Conservation (phyloP, 2,888 invertebrate species). For the Invenusta paracnida region DNA sequence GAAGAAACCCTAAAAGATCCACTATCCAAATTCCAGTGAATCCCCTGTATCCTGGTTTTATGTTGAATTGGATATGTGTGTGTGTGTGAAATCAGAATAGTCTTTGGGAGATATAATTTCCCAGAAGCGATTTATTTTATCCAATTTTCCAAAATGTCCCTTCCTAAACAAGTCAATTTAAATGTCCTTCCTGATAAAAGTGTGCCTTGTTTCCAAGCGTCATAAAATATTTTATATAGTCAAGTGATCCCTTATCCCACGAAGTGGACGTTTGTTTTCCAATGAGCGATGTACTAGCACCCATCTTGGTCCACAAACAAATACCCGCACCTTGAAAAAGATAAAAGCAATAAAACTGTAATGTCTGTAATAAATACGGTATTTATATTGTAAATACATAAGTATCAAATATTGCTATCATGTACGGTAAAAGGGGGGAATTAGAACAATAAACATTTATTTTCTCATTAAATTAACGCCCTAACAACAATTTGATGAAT, state of each 20-base stretch:
- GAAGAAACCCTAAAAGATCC: no score
- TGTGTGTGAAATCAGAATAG: no score
- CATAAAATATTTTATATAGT: not conserved
- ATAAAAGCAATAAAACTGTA: not conserved
- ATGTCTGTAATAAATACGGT: not conserved
- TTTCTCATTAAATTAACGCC: not conserved
- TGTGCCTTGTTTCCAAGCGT: not conserved
- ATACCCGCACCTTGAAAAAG: conserved; percentile 7
- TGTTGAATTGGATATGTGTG: no score
- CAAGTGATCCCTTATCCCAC: conserved; percentile 15
- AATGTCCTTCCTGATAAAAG: not conserved
- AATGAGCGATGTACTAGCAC: not conserved
- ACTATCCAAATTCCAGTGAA: no score
- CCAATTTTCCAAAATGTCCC: not conserved
- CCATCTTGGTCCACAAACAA: conserved; percentile 24
- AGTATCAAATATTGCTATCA: not conserved
- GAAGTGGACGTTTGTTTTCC: conserved; percentile 4
- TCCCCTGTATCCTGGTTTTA: not conserved
- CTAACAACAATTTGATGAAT: not conserved
- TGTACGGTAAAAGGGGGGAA: not conserved
- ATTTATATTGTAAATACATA: conserved; percentile 22
- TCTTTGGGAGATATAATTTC: not conserved
- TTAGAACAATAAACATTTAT: not conserved
- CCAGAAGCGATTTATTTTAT: not conserved
- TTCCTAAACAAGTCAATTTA: not conserved